Percentiles rank a stretch among this genome's conserved stretches.
Evolutionary conservation across 1,140 invertebrate genomes (phyloP).

Genomic region (Pseudachorutes palmiensis): DNA sequence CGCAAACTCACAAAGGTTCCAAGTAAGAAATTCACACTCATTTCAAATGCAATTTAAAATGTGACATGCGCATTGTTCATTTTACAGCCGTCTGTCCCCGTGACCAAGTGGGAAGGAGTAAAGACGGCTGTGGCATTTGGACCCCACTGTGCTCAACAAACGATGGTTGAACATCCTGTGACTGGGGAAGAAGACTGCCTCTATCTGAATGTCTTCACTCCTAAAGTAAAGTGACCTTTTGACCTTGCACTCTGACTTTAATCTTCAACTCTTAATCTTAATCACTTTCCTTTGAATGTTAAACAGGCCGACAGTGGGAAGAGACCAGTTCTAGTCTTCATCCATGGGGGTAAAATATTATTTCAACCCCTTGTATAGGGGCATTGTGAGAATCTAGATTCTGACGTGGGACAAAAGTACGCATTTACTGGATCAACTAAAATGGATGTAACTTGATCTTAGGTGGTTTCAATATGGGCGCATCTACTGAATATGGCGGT

Average conservation of each 20-base stretch:
- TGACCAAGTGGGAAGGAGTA: background rate
- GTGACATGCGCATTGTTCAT: background rate
- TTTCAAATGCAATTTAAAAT: background rate
- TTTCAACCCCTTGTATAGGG: too few species aligned
- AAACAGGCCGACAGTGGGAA: too few species aligned
- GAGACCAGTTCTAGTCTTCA: too few species aligned
- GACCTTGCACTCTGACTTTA: too few species aligned
- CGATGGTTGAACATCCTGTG: background rate
- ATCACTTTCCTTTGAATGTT: too few species aligned
- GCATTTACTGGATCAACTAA: too few species aligned
- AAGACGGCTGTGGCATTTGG: background rate
- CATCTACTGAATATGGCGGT: constrained; percentile 12
- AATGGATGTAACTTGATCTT: too few species aligned
- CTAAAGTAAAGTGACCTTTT: too few species aligned
- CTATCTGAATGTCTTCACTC: constrained; percentile 17
- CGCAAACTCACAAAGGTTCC: background rate
- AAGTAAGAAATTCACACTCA: background rate
- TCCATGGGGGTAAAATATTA: too few species aligned
- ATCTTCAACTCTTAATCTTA: too few species aligned
- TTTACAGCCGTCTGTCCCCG: background rate
- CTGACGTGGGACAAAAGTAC: too few species aligned
- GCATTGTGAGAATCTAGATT: too few species aligned
- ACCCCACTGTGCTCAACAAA: background rate
- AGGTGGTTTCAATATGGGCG: constrained; percentile 4
- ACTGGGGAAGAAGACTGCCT: background rate